Base-by-base conservation (phyloP, 2,888 invertebrate species). In the Hylaea fasciaria region DNA sequence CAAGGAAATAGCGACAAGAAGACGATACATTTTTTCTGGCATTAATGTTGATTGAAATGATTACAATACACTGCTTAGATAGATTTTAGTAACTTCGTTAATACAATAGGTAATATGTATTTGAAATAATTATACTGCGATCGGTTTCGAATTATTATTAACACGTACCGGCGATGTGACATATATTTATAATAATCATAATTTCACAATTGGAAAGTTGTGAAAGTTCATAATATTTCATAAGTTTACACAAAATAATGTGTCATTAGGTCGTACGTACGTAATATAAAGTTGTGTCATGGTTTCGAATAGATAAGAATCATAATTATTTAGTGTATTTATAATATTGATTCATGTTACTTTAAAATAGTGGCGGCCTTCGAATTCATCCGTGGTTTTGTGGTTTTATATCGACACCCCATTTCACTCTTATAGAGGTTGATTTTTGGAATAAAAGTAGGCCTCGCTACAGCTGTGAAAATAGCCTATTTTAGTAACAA, bases 221-320 rank as follows among this genome's bases (percentile, higher is more conserved):
- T 32, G 53, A 62, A 46, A 57, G 50, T 57, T 47, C 47, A 47
- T 28, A n/a, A n/a, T n/a, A 43, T 50, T 57, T 44, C 57, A 13
- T 37, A 48, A 44, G 11, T 44, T 51, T 58, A 39, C 9, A 41
- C 14, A 22, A 32, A 8, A 2, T 44, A 39, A 9, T 45, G 14
- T 54, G 53, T 49, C 32, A 41, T 37, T 37, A 28, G 46, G 52
- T 51, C 41, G 46, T 22, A n/a, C n/a, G n/a, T n/a, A 4, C 14
- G 1, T 8, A 9, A 7, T 9, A 7, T 7, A 7, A 32, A 52
- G 32, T 7, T 49, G 14, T 54, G 53, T 49, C 32, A 41, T 37
- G 35, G 13, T 32, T 43, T 41, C 41, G 46, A 7, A n/a, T 5
- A 48, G 58, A 59, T 59, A 59, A 53, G 4, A 2, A 9, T 8